A percentile compares a stretch with the other conserved stretches of the same genome.
These are phyloP conservation scores for Neodon shergylaensis DNA, from an alignment of 2,113 vertebrate genomes.

Conservation along the genomic window DNA sequence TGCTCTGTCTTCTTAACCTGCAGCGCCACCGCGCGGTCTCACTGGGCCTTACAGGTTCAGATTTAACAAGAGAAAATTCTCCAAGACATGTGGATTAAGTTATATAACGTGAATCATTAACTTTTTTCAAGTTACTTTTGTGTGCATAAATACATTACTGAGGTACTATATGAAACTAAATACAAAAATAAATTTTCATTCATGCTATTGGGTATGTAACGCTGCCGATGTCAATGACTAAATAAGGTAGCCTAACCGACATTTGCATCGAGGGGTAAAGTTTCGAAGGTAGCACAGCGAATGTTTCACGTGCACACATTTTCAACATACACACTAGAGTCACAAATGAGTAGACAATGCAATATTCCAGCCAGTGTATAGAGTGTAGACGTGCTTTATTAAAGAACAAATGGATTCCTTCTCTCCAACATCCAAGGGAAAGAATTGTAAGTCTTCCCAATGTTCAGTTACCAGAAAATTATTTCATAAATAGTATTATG, in stretches of 20 bases:
- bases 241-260: slow-evolving; percentile 10
- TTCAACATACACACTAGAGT: neutral
- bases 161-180: neutral
- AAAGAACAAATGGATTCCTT: neutral
- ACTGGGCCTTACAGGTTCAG: slow-evolving; percentile 26
- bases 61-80: slow-evolving; percentile 7
- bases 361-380: neutral
- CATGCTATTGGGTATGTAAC: neutral
- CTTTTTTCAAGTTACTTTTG: neutral
- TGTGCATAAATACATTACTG: neutral
- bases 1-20: slow-evolving; percentile 63
- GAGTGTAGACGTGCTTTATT: neutral
- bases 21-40: slow-evolving; percentile 76
- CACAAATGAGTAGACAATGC: neutral
- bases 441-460: neutral
- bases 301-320: neutral
- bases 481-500: neutral
- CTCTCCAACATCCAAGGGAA: neutral
- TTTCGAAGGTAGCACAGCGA: neutral
- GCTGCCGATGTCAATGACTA: neutral
- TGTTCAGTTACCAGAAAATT: neutral
- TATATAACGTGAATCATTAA: neutral
- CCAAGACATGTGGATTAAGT: neutral
- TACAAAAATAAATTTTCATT: neutral
- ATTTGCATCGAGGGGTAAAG: neutral